A percentile compares a stretch with the other conserved stretches of the same genome.
phyloP scores from a whole-genome alignment of 2,113 vertebrate genomes.

The Perognathus longimembris region DNA sequence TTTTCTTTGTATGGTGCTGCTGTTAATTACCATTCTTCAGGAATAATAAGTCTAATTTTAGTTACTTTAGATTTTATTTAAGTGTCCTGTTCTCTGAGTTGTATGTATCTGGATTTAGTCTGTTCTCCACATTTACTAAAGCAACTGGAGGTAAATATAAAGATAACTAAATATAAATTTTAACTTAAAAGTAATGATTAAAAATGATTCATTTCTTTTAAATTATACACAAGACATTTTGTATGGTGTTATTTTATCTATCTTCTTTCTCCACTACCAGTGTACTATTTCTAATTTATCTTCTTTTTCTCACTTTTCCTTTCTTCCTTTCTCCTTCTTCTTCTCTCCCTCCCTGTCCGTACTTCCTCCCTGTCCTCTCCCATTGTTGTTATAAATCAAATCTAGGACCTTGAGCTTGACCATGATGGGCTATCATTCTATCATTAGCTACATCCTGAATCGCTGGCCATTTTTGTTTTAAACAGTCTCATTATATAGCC shows the following conservation, averaged over 20 bases:
- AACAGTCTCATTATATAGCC: neutral
- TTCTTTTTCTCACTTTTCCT: neutral
- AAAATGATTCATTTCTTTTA: neutral
- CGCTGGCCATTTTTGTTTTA: neutral
- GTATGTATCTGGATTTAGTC: neutral
- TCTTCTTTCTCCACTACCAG: neutral
- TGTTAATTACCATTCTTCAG: constrained; percentile 8
- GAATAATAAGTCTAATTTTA: constrained; percentile 9
- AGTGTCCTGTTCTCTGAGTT: constrained; percentile 11
- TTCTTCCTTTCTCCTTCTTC: too few species aligned
- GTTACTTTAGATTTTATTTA: constrained; percentile 46
- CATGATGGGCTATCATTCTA: too few species aligned
- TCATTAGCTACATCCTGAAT: too few species aligned
- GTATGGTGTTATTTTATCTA: neutral
- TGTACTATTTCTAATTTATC: neutral
- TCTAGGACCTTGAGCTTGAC: too few species aligned
- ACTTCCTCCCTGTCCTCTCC: neutral
- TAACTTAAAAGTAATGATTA: constrained; percentile 36
- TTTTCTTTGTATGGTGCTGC: constrained; percentile 30
- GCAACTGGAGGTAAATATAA: constrained; percentile 7
- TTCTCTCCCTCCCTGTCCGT: too few species aligned
- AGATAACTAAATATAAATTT: constrained; percentile 37
- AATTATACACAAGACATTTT: neutral
- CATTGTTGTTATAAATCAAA: too few species aligned
- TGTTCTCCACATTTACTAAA: constrained; percentile 41